A percentile compares a stretch with the other conserved stretches of the same genome.
These are phyloP conservation scores for Xiphophorus maculatus DNA, from an alignment of 2,113 vertebrate genomes.

Conservation along the genomic window DNA sequence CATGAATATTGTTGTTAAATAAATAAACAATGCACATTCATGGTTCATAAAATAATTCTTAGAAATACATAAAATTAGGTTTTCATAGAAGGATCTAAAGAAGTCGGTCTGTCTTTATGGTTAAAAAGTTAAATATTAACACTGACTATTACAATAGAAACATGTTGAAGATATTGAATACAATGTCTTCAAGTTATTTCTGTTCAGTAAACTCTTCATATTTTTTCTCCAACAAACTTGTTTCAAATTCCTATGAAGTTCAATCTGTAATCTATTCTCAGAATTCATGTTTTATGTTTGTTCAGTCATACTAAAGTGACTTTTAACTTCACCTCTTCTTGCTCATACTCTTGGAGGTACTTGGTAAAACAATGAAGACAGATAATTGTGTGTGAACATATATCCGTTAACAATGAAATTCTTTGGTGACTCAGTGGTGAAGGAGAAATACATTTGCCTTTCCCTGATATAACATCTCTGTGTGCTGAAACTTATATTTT, in stretches of 20 bases:
- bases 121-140: neutral
- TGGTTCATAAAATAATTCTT: neutral
- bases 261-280: neutral
- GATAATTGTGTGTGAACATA: constrained; percentile 21
- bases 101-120: neutral
- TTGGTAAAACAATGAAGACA: neutral
- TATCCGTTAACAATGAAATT: constrained; percentile 35
- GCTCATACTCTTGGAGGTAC: constrained; percentile 19
- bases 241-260: neutral
- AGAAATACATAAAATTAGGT: neutral
- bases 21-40: constrained; percentile 1
- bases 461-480: constrained; percentile 28
- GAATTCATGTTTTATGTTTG: constrained; percentile 6
- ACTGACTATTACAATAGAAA: neutral
- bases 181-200: neutral
- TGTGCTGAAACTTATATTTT: constrained; percentile 41
- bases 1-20: neutral
- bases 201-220: neutral
- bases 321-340: constrained; percentile 9
- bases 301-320: constrained; percentile 5
- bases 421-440: constrained; percentile 8
- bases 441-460: constrained; percentile 14
- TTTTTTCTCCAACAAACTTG: neutral
- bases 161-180: neutral
- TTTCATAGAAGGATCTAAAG: neutral